phyloP scores from a whole-genome alignment of 2,113 vertebrate genomes.

The Recurvirostra avosetta region DNA sequence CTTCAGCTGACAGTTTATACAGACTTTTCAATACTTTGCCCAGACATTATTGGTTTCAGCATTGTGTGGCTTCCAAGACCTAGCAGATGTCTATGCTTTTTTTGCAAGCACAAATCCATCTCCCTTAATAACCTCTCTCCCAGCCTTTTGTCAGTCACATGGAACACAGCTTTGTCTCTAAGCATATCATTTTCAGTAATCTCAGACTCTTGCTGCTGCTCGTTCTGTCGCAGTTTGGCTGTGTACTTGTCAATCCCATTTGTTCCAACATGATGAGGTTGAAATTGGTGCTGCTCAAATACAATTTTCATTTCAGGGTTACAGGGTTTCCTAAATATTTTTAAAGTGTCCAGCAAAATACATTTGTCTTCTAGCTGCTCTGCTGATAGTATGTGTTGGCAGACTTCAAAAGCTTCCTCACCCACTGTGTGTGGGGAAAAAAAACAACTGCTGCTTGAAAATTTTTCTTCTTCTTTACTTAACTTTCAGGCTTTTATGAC shows the following conservation, averaged over 20 bases:
- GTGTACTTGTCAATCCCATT: neutral
- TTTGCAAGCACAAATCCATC: neutral
- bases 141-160: conserved; percentile 2
- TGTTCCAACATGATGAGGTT: neutral
- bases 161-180: conserved; percentile 19
- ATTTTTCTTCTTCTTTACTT: neutral
- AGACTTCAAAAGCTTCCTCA: neutral
- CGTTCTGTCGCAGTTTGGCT: neutral
- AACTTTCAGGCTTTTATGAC: neutral
- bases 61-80: neutral
- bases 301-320: neutral
- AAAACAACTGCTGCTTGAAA: neutral
- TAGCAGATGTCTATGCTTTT: neutral
- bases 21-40: neutral
- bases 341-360: neutral
- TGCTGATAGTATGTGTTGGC: neutral
- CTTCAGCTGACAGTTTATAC: neutral
- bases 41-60: neutral
- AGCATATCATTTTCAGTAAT: conserved; percentile 34
- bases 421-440: neutral
- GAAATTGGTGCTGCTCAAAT: neutral
- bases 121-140: conserved; percentile 29
- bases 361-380: neutral
- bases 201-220: neutral
- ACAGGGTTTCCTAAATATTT: neutral